Percentiles rank a stretch among this genome's conserved stretches.
Evolutionary conservation across 2,797 vertebrate species (phyloP).

Genomic region (Mergus octosetaceus): DNA sequence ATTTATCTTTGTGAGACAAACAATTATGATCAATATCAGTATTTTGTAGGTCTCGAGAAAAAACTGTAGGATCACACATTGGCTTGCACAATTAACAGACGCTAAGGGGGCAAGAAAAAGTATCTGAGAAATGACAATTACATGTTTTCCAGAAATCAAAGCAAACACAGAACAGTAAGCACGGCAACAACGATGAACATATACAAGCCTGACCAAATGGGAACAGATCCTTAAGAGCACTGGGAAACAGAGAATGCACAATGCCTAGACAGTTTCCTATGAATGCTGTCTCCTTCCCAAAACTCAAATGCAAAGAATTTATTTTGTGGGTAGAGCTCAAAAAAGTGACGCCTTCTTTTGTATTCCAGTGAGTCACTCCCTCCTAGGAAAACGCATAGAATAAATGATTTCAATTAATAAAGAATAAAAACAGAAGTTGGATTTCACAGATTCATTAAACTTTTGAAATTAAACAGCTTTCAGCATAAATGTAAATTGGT

Average conservation of each 20-base stretch:
- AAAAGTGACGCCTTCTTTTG: background rate
- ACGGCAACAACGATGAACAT: fast-evolving
- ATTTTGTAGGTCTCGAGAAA: background rate
- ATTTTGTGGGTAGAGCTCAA: background rate
- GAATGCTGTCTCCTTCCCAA: background rate
- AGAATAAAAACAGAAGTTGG: background rate
- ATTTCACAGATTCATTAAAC: background rate
- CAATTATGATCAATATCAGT: background rate
- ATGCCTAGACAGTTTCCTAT: background rate
- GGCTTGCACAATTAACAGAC: background rate
- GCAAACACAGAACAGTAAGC: background rate
- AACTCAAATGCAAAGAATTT: background rate
- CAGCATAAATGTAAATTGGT: background rate
- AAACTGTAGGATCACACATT: background rate
- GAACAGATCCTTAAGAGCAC: background rate
- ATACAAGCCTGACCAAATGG: background rate
- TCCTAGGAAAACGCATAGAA: background rate
- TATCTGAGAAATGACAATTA: background rate
- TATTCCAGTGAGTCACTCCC: background rate
- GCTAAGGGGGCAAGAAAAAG: background rate
- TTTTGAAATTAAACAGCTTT: background rate
- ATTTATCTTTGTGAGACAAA: background rate
- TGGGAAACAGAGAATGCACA: background rate
- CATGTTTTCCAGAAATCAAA: background rate
- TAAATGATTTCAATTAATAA: background rate